Conservation (phyloP, 2,888 invertebrate genomes). For the Drosophila cyrtoloma region DNA sequence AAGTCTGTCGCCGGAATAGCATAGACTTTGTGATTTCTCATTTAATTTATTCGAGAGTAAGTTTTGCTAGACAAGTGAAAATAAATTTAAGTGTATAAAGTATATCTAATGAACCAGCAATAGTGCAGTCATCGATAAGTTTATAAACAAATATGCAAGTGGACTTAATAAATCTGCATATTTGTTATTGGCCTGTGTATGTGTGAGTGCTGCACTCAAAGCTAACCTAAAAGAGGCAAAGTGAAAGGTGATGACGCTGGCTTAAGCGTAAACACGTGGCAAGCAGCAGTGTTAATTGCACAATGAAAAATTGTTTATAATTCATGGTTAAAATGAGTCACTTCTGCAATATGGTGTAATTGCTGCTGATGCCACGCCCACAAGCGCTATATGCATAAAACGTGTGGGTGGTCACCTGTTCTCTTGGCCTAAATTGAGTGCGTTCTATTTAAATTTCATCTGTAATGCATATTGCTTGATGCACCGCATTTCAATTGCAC, state of each 20-base stretch:
- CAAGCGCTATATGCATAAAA: constrained; percentile 27
- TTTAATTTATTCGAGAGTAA: constrained; percentile 84
- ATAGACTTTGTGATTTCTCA: constrained; percentile 85
- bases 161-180: constrained; percentile 51
- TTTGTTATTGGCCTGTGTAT: constrained; percentile 35
- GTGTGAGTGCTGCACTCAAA: constrained; percentile 29
- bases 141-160: constrained; percentile 73
- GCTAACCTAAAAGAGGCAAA: constrained; percentile 64
- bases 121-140: constrained; percentile 42
- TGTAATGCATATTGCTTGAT: constrained; percentile 2
- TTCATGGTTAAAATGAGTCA: constrained; percentile 16
- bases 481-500: constrained; percentile 1
- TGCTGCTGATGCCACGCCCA: constrained; percentile 60
- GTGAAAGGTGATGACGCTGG: constrained; percentile 71
- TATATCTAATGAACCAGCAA: constrained; percentile 48
- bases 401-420: constrained; percentile 1
- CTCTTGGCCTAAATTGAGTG: not conserved
- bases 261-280: constrained; percentile 70
- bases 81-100: constrained; percentile 38
- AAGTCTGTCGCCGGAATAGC: constrained; percentile 89
- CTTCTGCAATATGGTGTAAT: constrained; percentile 64
- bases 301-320: constrained; percentile 28
- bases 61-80: constrained; percentile 67
- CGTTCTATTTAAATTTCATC: not conserved
- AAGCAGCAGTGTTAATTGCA: constrained; percentile 34